Percentiles rank a stretch among this genome's conserved stretches.
Evolutionary conservation across 1,140 invertebrate genomes (phyloP).

Genomic region (Calliphora vicina): DNA sequence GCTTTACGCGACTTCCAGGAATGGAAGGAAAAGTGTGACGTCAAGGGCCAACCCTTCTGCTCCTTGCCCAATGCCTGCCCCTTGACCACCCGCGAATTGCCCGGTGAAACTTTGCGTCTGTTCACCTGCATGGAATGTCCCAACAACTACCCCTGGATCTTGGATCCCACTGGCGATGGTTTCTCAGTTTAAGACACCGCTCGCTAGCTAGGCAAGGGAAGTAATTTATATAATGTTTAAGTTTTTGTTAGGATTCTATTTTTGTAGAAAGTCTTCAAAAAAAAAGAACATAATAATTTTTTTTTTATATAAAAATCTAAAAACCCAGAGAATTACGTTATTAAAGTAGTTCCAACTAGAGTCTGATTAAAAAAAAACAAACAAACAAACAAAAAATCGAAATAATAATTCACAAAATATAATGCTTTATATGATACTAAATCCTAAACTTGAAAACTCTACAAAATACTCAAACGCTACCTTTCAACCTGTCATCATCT

Average conservation of each 20-base stretch:
- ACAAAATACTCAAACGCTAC: neutral
- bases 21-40: slow-evolving; percentile 96
- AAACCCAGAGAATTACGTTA: slow-evolving; percentile 46
- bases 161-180: slow-evolving; percentile 93
- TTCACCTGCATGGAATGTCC: slow-evolving; percentile 97
- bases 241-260: slow-evolving; percentile 38
- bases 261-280: slow-evolving; percentile 32
- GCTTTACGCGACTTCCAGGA: slow-evolving; percentile 89
- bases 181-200: slow-evolving; percentile 73
- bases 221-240: slow-evolving; percentile 33
- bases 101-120: slow-evolving; percentile 88
- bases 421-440: slow-evolving; percentile 3
- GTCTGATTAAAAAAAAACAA: slow-evolving; percentile 55
- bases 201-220: slow-evolving; percentile 26
- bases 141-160: slow-evolving; percentile 94
- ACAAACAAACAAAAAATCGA: slow-evolving; percentile 41
- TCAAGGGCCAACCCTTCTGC: slow-evolving; percentile 92
- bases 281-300: slow-evolving; percentile 38
- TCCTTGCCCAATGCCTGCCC: slow-evolving; percentile 91
- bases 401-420: slow-evolving; percentile 23
- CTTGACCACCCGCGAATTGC: slow-evolving; percentile 86
- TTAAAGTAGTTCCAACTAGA: slow-evolving; percentile 60
- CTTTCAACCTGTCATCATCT: neutral
- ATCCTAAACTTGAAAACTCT: slow-evolving; percentile 3
- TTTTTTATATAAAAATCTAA: slow-evolving; percentile 44